Base-by-base conservation (phyloP, 1,140 invertebrate species). In the Diuraphis noxia region DNA sequence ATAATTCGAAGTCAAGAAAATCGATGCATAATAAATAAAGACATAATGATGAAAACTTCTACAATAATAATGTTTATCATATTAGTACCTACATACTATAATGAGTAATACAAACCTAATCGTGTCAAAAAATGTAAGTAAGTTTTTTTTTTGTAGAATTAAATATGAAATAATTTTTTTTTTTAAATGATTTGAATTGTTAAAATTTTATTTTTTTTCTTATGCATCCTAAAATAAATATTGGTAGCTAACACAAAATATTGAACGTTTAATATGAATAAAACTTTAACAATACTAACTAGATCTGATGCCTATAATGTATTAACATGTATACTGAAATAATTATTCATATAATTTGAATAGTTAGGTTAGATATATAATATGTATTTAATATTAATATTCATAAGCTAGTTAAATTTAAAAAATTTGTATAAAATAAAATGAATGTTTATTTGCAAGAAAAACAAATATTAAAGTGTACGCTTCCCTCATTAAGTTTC, bases 401-500 rank as follows among this genome's bases (percentile, higher is more conserved):
- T 38, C 38, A 13, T 25, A 38, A 38, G 34, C 38, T 13, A 81
- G 79, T 81, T 46, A 46, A 46, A 85, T 85, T 85, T 34, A 85
- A 85, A 46, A 84, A 19, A 21, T 46, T 85, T 85, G 1, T 21
- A 19, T 34, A 46, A 49, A n/a, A 19, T 85, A 85, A 46, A 85
- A 49, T 23, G 30, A 85, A 85, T 86, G n/a, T 86, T 86, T 86
- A 23, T 86, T 86, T 36, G 84, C 34, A 34, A 36, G 43, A 36
- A 36, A 86, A 86, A 49, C 49, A 86, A 86, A 86, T 34, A 86
- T 49, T 6, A 84, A 34, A 21, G 21, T 36, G 25, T 49, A 36
- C 43, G 46, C 46, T 52, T 49, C 46, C 46, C 46, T 86, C 84
- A 86, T 86, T 86, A 86, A 49, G 43, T 86, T 86, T 36, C 84